phyloP scores from a whole-genome alignment of 2,888 invertebrate species.

The Heliconius aoede region DNA sequence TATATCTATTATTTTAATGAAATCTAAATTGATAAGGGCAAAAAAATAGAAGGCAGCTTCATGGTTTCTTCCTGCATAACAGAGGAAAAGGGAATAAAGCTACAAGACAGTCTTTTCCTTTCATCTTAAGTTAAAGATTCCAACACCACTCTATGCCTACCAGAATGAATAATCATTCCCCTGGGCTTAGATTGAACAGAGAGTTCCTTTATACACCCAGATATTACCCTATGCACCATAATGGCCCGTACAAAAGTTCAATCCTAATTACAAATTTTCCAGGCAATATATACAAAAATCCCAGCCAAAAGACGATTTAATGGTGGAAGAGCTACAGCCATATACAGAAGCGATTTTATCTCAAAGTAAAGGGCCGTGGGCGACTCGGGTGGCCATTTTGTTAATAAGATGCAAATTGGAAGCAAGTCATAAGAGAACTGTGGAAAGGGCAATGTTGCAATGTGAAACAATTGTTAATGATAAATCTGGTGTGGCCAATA shows the following conservation, averaged over 20 bases:
- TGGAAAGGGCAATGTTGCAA: conserved; percentile 95
- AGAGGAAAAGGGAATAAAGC: background rate
- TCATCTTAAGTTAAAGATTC: too few species aligned
- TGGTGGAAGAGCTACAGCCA: conserved; percentile 91
- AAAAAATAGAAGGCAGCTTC: too few species aligned
- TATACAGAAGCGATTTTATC: conserved; percentile 87
- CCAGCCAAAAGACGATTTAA: conserved; percentile 91
- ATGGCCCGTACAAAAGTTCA: too few species aligned
- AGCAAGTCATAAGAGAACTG: conserved; percentile 89
- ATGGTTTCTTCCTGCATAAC: background rate
- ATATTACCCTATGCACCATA: too few species aligned
- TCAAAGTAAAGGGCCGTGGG: conserved; percentile 89
- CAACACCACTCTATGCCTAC: too few species aligned
- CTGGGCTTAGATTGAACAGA: too few species aligned
- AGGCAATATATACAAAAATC: conserved; percentile 89
- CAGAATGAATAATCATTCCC: too few species aligned
- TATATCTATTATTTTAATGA: background rate
- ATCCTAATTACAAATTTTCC: conserved; percentile 48
- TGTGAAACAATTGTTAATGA: conserved; percentile 90
- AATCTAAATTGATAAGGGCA: background rate
- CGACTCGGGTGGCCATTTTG: conserved; percentile 89
- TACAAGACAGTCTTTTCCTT: background rate
- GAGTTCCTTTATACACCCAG: too few species aligned
- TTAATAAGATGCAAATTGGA: conserved; percentile 91
- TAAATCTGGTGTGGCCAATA: conserved; percentile 60